phyloP scores from a whole-genome alignment of 2,797 vertebrate species.

The Anolis apletophallus region DNA sequence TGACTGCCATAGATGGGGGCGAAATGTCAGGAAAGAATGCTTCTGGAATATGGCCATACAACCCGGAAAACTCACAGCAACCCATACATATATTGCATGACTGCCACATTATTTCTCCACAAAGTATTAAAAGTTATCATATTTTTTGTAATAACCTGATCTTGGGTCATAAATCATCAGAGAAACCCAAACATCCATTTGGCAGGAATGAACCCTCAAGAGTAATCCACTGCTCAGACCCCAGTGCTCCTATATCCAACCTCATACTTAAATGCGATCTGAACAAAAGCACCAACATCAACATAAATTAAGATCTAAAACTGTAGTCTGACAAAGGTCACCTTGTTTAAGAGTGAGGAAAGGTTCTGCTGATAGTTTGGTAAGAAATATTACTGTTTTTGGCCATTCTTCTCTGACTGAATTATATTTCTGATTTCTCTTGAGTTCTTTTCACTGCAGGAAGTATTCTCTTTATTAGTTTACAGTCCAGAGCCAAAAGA shows the following conservation, averaged over 20 bases:
- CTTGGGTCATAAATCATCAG: constrained; percentile 32
- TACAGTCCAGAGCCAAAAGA: neutral
- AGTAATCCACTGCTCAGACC: constrained; percentile 10
- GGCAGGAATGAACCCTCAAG: constrained; percentile 43
- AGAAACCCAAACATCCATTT: constrained; percentile 41
- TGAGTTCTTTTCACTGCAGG: constrained; percentile 5
- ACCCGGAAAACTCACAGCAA: too few relatives aligned
- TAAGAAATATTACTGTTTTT: constrained; percentile 26
- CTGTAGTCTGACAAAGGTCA: constrained; percentile 43
- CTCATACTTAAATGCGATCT: constrained; percentile 45
- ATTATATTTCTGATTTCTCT: constrained; percentile 15
- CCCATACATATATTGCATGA: constrained; percentile 52
- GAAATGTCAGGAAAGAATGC: too few relatives aligned
- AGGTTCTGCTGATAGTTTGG: constrained; percentile 37
- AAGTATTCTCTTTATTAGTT: constrained; percentile 21
- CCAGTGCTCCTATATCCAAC: constrained; percentile 36
- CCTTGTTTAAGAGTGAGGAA: constrained; percentile 50
- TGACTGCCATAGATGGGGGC: too few relatives aligned
- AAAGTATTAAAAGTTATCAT: constrained; percentile 30
- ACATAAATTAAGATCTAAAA: constrained; percentile 45
- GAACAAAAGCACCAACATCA: constrained; percentile 49
- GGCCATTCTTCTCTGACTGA: constrained; percentile 8
- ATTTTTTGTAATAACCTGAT: constrained; percentile 18
- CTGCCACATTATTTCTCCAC: neutral
- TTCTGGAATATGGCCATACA: too few relatives aligned